Evolutionary conservation across 2,888 invertebrate genomes (phyloP).

Genomic region (Fragum fragum): DNA sequence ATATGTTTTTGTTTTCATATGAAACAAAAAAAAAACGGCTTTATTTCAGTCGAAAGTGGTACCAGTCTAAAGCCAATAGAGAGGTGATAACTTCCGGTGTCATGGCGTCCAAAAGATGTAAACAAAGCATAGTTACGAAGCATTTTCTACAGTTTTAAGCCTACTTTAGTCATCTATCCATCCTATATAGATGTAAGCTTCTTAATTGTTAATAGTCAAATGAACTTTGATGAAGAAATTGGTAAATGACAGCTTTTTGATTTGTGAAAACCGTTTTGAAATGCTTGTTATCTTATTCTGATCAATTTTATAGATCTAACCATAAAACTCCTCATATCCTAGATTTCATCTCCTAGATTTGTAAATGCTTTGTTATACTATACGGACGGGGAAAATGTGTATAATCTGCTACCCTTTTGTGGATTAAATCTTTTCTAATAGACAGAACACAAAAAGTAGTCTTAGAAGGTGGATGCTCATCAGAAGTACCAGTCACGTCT

Average conservation of each 20-base stretch:
- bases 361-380: too few relatives aligned
- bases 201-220: too few relatives aligned
- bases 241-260: background rate
- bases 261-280: background rate
- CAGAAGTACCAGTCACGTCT: too few relatives aligned
- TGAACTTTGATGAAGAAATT: background rate
- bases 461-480: too few relatives aligned
- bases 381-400: too few relatives aligned
- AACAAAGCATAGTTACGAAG: slow-evolving; percentile 17
- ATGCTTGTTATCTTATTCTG: background rate
- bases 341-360: background rate
- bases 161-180: background rate
- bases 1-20: too few relatives aligned
- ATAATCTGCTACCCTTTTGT: too few relatives aligned
- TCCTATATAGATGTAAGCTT: too few relatives aligned
- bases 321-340: background rate
- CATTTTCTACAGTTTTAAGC: background rate
- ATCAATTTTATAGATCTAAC: background rate
- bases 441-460: too few relatives aligned
- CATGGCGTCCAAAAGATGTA: slow-evolving; percentile 20
- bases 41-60: too few relatives aligned
- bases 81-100: slow-evolving; percentile 19
- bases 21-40: too few relatives aligned
- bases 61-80: background rate
- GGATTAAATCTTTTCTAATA: too few relatives aligned